phyloP scores from a whole-genome alignment of 2,797 vertebrate species.

The Takifugu ocellatus region DNA sequence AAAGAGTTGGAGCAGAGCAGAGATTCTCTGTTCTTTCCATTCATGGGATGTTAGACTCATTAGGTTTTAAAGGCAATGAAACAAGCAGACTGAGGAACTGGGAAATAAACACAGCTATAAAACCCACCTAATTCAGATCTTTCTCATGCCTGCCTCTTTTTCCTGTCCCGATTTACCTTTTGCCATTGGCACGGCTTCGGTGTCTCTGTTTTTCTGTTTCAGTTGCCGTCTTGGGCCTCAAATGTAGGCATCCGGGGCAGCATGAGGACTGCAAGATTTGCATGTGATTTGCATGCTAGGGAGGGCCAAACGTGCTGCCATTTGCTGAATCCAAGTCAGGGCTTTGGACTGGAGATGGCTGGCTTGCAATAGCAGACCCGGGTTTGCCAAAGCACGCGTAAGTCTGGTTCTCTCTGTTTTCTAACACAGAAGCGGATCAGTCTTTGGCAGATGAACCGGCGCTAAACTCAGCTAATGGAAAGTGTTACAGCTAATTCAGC shows the following conservation, averaged over 20 bases:
- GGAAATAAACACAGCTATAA: no score
- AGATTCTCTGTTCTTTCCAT: conserved; percentile 28
- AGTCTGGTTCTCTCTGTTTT: no score
- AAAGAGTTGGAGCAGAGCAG: conserved; percentile 20
- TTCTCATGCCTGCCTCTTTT: neutral
- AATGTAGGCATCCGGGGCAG: neutral
- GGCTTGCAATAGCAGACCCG: no score
- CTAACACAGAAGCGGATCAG: no score
- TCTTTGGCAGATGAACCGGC: no score
- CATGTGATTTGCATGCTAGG: neutral
- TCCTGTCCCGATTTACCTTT: neutral
- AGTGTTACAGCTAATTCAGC: no score
- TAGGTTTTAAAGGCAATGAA: neutral
- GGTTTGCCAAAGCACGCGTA: no score
- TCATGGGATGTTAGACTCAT: conserved; percentile 15
- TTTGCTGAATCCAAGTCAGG: neutral
- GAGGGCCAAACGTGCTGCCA: neutral
- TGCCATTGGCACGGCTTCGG: neutral
- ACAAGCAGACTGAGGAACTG: neutral
- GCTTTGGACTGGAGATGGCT: neutral
- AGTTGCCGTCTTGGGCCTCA: neutral
- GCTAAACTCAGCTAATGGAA: no score
- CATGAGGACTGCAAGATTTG: neutral
- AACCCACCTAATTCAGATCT: no score
- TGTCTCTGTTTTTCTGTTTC: neutral